These are phyloP conservation scores for Morinoia aosen DNA, from an alignment of 2,888 invertebrate species.

Conservation along the genomic window DNA sequence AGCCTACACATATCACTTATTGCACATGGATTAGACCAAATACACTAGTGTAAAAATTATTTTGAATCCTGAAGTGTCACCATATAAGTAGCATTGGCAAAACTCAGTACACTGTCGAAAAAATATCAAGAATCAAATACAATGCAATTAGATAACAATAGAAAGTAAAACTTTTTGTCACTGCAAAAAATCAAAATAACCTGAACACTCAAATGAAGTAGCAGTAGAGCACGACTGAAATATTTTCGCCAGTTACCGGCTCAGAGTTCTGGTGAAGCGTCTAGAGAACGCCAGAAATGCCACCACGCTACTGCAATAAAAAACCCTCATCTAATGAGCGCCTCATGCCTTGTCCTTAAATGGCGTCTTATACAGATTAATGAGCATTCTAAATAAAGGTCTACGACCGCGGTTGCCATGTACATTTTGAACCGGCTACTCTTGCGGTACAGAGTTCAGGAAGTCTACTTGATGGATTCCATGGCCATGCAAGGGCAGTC, in stretches of 20 bases:
- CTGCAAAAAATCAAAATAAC: neutral
- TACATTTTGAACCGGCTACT: neutral
- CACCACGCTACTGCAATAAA: neutral
- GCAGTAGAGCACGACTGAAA: neutral
- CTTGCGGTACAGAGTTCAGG: neutral
- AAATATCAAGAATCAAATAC: neutral
- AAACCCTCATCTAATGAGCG: neutral
- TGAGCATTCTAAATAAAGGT: slow-evolving; percentile 12
- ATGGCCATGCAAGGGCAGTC: neutral
- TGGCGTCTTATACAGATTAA: slow-evolving; percentile 4
- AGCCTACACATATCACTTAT: too few species aligned
- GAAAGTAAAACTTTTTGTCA: neutral
- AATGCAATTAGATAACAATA: neutral
- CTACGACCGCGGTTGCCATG: neutral
- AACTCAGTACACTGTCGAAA: neutral
- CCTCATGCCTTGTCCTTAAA: neutral
- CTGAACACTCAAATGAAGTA: neutral
- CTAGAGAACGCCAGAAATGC: neutral
- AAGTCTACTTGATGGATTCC: neutral
- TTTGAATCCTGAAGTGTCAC: neutral
- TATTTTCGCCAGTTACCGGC: neutral
- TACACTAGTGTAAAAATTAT: too few species aligned
- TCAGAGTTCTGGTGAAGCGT: neutral
- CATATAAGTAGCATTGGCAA: neutral
- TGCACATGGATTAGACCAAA: too few species aligned